Evolutionary conservation across 2,797 vertebrate genomes (phyloP).

Genomic region (Mus minutoides): DNA sequence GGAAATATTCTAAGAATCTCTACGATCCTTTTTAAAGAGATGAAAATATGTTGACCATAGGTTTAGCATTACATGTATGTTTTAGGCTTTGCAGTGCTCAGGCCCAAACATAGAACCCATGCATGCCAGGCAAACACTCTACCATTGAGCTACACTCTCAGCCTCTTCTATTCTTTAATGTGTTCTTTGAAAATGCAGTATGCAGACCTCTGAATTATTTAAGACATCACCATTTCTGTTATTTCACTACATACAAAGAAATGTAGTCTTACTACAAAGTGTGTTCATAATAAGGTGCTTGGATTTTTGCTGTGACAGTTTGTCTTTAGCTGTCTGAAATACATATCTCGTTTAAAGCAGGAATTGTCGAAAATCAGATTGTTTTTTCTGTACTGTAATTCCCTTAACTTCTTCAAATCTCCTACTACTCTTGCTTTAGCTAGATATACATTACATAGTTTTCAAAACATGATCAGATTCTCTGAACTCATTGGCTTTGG

Average conservation of each 20-base stretch:
- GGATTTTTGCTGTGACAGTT: neutral
- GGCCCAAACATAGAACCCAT: neutral
- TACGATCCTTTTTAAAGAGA: neutral
- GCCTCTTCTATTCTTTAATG: neutral
- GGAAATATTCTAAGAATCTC: neutral
- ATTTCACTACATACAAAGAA: neutral
- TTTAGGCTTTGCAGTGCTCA: neutral
- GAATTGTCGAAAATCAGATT: constrained; percentile 9
- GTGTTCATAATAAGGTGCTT: neutral
- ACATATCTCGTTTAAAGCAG: neutral
- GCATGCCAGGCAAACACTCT: neutral
- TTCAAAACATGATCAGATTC: neutral
- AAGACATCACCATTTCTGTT: constrained; percentile 26
- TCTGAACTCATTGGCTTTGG: neutral
- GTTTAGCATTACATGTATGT: neutral
- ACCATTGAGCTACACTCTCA: neutral
- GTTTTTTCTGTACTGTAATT: neutral
- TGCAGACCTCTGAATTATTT: constrained; percentile 6
- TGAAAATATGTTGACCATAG: neutral
- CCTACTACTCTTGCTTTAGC: neutral
- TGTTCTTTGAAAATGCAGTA: constrained; percentile 7
- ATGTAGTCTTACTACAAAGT: constrained; percentile 1
- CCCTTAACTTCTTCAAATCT: neutral
- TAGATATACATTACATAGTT: neutral
- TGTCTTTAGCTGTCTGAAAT: neutral